Evolutionary conservation across 2,888 invertebrate genomes (phyloP).

Genomic region (Loripinus fragilis): DNA sequence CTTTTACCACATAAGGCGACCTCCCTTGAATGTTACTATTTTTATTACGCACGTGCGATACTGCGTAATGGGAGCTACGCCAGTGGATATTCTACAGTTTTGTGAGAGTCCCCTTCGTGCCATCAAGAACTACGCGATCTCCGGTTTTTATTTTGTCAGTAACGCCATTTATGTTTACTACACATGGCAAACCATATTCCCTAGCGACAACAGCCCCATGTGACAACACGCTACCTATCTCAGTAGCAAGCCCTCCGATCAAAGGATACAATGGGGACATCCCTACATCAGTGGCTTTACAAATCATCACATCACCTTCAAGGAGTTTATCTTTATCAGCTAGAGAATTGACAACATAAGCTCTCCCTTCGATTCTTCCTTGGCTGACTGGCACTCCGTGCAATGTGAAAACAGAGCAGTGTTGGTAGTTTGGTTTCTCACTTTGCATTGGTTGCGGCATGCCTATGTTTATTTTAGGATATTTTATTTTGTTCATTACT

Average conservation of each 20-base stretch:
- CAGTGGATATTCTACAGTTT: too few species aligned
- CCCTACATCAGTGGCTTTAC: constrained; percentile 90
- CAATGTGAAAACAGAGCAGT: not conserved
- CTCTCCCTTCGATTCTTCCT: constrained; percentile 88
- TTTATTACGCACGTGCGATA: too few species aligned
- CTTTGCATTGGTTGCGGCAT: not conserved
- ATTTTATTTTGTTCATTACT: not conserved
- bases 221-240: constrained; percentile 91
- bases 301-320: constrained; percentile 90
- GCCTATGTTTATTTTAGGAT: not conserved
- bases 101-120: constrained; percentile 8
- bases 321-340: constrained; percentile 80
- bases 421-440: not conserved
- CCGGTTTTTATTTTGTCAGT: constrained; percentile 85
- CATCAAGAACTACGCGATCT: not conserved
- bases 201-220: constrained; percentile 93
- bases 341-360: constrained; percentile 88
- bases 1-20: too few species aligned
- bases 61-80: too few species aligned
- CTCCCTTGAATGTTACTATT: too few species aligned
- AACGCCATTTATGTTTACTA: constrained; percentile 89
- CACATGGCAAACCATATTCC: constrained; percentile 92
- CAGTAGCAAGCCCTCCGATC: constrained; percentile 90
- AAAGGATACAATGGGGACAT: constrained; percentile 94
- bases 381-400: constrained; percentile 89